phyloP scores from a whole-genome alignment of 53 echinoderm and acorn worm species.

The Echinarachnius parma region DNA sequence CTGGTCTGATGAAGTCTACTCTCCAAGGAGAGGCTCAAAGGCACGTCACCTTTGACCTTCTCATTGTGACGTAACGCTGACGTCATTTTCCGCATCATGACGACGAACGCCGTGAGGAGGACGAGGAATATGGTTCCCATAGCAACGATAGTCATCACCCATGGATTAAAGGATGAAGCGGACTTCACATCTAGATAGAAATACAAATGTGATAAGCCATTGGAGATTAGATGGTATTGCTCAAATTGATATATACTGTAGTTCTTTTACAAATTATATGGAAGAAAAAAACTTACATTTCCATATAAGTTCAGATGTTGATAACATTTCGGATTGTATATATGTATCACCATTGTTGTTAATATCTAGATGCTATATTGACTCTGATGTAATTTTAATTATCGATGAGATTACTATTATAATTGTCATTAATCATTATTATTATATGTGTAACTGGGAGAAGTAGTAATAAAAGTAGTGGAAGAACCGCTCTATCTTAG shows the following conservation, averaged over 20 bases:
- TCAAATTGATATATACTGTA: no score
- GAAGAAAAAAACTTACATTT: no score
- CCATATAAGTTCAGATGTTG: neutral
- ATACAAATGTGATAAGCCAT: neutral
- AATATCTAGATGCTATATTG: no score
- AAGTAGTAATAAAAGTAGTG: neutral
- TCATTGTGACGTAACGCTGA: constrained; percentile 3
- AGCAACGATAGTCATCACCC: constrained; percentile 23
- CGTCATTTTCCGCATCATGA: constrained; percentile 7
- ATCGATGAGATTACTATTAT: no score
- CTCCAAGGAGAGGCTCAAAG: no score
- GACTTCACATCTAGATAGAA: neutral
- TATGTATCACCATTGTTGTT: neutral
- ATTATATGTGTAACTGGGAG: neutral
- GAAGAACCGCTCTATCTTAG: no score
- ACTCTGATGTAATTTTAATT: no score
- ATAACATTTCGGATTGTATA: neutral
- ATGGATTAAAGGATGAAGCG: neutral
- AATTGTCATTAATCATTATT: neutral
- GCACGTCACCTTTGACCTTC: neutral
- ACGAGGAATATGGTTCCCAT: constrained; percentile 13
- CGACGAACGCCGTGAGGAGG: constrained; percentile 4
- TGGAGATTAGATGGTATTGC: neutral
- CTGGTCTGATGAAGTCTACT: no score
- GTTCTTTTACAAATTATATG: no score